Evolutionary conservation across 2,888 invertebrate species (phyloP).

Genomic region (Plagiodera versicolora): DNA sequence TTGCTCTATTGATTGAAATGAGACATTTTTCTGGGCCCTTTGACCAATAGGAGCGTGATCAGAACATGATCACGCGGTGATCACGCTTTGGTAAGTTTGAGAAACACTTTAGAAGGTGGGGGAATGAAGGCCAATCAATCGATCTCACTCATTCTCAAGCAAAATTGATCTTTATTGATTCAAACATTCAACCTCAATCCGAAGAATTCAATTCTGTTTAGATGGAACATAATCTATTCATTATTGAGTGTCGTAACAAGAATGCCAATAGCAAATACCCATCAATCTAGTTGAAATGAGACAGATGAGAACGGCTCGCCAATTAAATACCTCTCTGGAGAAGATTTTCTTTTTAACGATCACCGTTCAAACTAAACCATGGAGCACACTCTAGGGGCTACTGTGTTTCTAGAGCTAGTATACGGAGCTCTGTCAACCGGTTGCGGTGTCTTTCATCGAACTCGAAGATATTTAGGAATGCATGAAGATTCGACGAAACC

Average conservation of each 20-base stretch:
- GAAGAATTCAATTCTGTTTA: neutral
- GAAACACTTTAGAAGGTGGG: no score
- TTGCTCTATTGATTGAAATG: no score
- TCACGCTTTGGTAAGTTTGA: no score
- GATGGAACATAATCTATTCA: no score
- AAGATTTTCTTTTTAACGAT: constrained; percentile 9
- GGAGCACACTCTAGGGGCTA: neutral
- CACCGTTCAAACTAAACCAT: constrained; percentile 1
- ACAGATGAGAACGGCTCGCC: constrained; percentile 8
- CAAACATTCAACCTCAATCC: neutral
- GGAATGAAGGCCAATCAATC: no score
- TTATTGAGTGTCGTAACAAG: neutral
- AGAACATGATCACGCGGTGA: no score
- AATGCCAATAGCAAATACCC: neutral
- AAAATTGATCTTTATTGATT: no score
- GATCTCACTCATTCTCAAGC: no score
- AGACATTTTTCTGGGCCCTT: no score
- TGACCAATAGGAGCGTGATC: no score
- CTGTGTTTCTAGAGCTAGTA: constrained; percentile 13
- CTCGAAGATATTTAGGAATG: neutral
- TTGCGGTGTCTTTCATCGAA: constrained; percentile 9
- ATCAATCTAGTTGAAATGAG: neutral
- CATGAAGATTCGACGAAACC: neutral
- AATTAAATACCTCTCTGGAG: constrained; percentile 10
- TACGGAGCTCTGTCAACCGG: constrained; percentile 12